Base-by-base conservation (phyloP, 2,797 vertebrate genomes). In the Galaxias olidus region DNA sequence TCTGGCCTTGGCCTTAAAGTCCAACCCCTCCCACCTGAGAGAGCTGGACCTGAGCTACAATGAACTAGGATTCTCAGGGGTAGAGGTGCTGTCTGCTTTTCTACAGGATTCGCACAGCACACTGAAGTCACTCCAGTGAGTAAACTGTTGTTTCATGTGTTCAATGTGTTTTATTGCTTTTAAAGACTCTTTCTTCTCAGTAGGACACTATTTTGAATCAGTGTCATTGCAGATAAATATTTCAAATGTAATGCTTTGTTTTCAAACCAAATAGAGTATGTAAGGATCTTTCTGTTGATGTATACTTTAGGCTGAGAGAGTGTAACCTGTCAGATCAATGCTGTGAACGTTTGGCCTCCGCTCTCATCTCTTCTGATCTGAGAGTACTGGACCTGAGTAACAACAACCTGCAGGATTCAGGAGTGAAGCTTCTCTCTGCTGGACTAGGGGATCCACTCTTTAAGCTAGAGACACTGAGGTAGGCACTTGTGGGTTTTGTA, bases 151-250 rank as follows among this genome's bases (percentile, higher is more conserved):
- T 61, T 10, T 53, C 54, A 47, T 57, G 58, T 10, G 45, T 59
- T 51, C 51, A 18, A 49, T 61, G 57, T 44, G 57, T 1, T 10
- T 61, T 15, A 57, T 58, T 40, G 65, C 59, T 41, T 6, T 66
- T 40, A 59, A 66, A 50, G 42, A 9, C 46, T 66, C 50, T 49
- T 59, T 59, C 42, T 11, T 49, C 58, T 49, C 48, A 15, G 65
- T 66, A 50, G 13, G 45, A 46, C 9, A 13, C 13, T 10, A 13
- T 13, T 13, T 10, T 46, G 9, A 13, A 10, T 13, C 45, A 46
- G 9, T 15, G 8, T n/a, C 10, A 51, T 15, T 9, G 9, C 9
- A 13, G 20, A 53, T 9, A 13, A 9, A 20, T 53, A 11, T 11
- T 2, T 53, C 14, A n/a, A n/a, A n/a, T n/a, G n/a, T n/a, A n/a